Base-by-base conservation (phyloP, 2,888 invertebrate species). In the Ptychoptera albimana region DNA sequence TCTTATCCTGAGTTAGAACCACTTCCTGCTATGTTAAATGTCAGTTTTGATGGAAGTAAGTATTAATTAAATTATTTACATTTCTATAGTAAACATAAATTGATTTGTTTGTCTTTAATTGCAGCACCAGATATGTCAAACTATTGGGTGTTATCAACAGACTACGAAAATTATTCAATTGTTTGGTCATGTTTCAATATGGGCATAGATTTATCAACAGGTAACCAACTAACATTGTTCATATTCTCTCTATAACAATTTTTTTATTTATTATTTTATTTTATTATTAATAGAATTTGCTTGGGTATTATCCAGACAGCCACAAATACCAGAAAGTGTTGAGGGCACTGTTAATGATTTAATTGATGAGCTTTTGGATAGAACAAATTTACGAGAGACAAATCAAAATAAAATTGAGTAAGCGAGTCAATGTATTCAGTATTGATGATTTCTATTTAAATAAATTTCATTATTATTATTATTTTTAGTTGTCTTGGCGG, bases 1-100 rank as follows among this genome's bases (percentile, higher is more conserved):
- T 40, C 45, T 5, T 37, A 37, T 29, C 45, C 45, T 1, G 14
- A 38, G 14, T 16, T 12, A 10, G 13, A n/a, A 14, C 46, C 46
- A 16, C 8, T 39, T 5, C 12, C 13, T n/a, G 46, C 39, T 6
- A 43, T 35, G 29, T 38, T 46, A 5, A 42, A 46, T 16, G 46
- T 46, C 1, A 36, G 39, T 1, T 46, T 46, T 29, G 35, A 12
- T 11, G 15, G 13, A 13, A 15, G 23, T 34, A 32, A 32, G 32
- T 11, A n/a, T 6, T 12, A 35, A 11, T 9, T 11, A 4, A 32
- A 32, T 30, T 8, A 30, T 8, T 30, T 30, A 30, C 9, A 8
- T 8, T 30, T 30, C 9, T 30, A 8, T 30, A 30, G 9, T 8
- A 32, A 5, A 23, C 9, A 32, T 7, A 32, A 32, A 7, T 23